These are phyloP conservation scores for Heteromormyrus szaboi DNA, from an alignment of 2,797 vertebrate species.

Conservation along the genomic window DNA sequence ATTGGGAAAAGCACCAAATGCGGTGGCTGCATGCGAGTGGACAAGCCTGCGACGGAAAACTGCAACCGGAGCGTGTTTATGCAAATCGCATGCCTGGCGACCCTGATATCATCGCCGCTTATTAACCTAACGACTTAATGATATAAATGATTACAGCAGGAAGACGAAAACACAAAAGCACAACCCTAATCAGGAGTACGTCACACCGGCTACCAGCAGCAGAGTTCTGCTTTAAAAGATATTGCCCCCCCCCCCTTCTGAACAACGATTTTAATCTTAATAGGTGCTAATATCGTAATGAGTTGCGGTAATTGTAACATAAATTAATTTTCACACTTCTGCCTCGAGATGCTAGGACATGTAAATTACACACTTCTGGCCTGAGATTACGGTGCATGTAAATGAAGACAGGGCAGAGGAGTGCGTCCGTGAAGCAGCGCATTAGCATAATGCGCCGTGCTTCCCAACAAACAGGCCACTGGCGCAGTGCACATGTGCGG, in stretches of 20 bases:
- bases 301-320: conserved; percentile 66
- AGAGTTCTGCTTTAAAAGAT: conserved; percentile 1
- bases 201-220: background rate
- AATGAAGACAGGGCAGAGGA: conserved; percentile 36
- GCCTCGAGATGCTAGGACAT: conserved; percentile 26
- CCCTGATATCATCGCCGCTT: background rate
- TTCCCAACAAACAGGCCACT: conserved; percentile 9
- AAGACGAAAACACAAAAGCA: background rate
- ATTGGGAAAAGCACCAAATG: background rate
- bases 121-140: background rate
- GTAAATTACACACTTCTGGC: conserved; percentile 31
- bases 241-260: conserved; percentile 23
- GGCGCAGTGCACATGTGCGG: background rate
- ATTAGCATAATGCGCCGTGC: conserved; percentile 23
- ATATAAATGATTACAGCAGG: background rate
- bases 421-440: background rate
- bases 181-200: background rate
- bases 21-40: background rate
- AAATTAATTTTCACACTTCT: conserved; percentile 65
- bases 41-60: background rate
- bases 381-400: conserved; percentile 43
- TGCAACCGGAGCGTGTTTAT: background rate
- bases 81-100: background rate
- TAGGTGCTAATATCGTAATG: conserved; percentile 64
- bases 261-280: conserved; percentile 62